Conservation (phyloP, 2,888 invertebrate genomes). For the Rhabditophanes sp. region DNA sequence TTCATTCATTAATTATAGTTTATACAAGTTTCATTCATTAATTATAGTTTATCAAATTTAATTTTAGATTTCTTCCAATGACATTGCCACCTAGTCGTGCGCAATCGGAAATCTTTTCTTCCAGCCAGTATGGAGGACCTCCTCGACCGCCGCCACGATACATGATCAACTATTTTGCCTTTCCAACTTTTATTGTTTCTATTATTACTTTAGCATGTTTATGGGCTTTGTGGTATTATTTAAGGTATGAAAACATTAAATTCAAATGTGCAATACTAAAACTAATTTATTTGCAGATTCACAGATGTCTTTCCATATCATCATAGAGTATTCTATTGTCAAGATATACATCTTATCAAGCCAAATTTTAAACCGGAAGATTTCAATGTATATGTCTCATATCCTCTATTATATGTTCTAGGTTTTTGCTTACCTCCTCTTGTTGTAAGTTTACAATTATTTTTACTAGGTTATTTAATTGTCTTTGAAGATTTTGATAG, state of each 20-base stretch:
- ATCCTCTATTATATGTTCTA: slow-evolving; percentile 37
- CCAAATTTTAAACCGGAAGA: slow-evolving; percentile 43
- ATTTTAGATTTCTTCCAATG: too few relatives aligned
- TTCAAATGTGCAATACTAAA: neutral
- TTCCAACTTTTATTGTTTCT: slow-evolving; percentile 46
- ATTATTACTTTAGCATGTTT: slow-evolving; percentile 46
- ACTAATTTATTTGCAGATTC: slow-evolving; percentile 24
- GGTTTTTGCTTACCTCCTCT: slow-evolving; percentile 40
- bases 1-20: too few relatives aligned
- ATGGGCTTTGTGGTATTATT: slow-evolving; percentile 46
- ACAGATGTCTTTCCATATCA: slow-evolving; percentile 44
- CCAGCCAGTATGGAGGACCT: slow-evolving; percentile 36
- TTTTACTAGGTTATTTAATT: slow-evolving; percentile 1
- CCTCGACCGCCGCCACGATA: slow-evolving; percentile 9
- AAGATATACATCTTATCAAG: slow-evolving; percentile 37
- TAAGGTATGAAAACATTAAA: slow-evolving; percentile 40
- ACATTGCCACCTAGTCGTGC: slow-evolving; percentile 40
- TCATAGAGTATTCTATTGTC: slow-evolving; percentile 42
- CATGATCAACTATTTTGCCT: slow-evolving; percentile 43
- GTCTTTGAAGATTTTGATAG: slow-evolving; percentile 45
- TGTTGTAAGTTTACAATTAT: slow-evolving; percentile 36
- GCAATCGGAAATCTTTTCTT: slow-evolving; percentile 43
- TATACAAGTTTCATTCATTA: neutral
- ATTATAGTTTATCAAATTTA: neutral
- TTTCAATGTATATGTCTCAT: slow-evolving; percentile 42